Conservation (phyloP, 2,113 vertebrate species). For the Chaetura pelagica region DNA sequence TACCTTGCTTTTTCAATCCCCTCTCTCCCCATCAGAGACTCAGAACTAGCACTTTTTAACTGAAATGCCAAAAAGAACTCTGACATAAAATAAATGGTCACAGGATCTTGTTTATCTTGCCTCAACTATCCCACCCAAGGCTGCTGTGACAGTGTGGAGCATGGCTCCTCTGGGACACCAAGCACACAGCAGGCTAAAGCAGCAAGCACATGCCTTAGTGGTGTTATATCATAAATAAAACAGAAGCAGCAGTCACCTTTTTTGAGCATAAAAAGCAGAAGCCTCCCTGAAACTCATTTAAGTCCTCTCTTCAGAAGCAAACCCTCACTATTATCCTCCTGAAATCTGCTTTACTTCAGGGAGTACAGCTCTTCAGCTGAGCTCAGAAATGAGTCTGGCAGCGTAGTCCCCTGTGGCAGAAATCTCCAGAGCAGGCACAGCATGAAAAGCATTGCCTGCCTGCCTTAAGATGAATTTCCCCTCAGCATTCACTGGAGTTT, state of each 20-base stretch:
- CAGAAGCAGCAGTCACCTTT: background rate
- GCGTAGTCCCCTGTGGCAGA: background rate
- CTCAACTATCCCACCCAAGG: background rate
- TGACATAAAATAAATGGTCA: background rate
- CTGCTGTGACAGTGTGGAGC: background rate
- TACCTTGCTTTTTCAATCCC: background rate
- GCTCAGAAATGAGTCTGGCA: background rate
- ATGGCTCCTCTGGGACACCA: background rate
- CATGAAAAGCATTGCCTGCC: background rate
- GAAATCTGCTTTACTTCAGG: background rate
- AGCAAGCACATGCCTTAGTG: background rate
- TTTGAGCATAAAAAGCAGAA: background rate
- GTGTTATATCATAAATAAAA: conserved; percentile 23
- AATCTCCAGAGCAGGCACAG: background rate
- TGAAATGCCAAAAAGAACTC: background rate
- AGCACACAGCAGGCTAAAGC: background rate
- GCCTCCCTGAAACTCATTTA: background rate
- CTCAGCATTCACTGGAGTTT: background rate
- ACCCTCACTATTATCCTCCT: background rate
- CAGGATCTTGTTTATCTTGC: background rate
- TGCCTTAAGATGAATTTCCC: background rate
- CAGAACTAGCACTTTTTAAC: background rate
- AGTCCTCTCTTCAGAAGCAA: background rate
- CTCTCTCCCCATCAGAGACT: background rate
- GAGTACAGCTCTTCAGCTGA: background rate